phyloP scores from a whole-genome alignment of 2,797 vertebrate genomes.

The Pipistrellus pipistrellus region DNA sequence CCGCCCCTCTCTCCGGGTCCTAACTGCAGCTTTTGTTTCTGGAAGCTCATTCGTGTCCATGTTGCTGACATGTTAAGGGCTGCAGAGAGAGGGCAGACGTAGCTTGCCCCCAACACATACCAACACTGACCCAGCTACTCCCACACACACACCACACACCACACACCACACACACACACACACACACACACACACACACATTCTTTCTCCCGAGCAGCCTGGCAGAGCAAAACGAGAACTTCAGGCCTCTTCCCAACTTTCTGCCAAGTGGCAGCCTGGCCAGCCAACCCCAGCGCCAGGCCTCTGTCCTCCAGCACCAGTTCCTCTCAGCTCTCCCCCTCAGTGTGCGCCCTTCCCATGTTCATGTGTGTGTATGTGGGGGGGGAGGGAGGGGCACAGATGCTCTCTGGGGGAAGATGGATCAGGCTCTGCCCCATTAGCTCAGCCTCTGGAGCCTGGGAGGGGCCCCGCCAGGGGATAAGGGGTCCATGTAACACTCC shows the following conservation, averaged over 20 bases:
- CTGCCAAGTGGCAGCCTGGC: constrained; percentile 67
- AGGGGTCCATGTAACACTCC: background rate
- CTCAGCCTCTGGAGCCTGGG: constrained; percentile 41
- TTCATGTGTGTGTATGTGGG: background rate
- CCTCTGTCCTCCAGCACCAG: background rate
- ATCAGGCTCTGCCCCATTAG: background rate
- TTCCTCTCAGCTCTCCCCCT: background rate
- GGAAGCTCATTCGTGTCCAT: constrained; percentile 63
- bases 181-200: background rate
- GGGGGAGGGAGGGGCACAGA: no score
- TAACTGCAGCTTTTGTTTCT: constrained; percentile 83
- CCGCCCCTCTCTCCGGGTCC: constrained; percentile 67
- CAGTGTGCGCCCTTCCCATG: background rate
- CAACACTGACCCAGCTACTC: background rate
- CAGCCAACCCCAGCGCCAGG: constrained; percentile 51
- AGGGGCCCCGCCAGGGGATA: background rate
- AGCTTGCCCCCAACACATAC: background rate
- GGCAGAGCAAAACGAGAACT: constrained; percentile 73
- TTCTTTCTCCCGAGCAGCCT: background rate
- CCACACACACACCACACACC: no score
- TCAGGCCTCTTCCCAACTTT: constrained; percentile 79
- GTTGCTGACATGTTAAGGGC: constrained; percentile 6
- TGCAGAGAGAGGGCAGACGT: background rate
- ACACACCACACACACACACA: no score
- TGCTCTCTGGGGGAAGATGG: background rate